Conservation (phyloP, 2,113 vertebrate species). For the Macaca fascicularis region DNA sequence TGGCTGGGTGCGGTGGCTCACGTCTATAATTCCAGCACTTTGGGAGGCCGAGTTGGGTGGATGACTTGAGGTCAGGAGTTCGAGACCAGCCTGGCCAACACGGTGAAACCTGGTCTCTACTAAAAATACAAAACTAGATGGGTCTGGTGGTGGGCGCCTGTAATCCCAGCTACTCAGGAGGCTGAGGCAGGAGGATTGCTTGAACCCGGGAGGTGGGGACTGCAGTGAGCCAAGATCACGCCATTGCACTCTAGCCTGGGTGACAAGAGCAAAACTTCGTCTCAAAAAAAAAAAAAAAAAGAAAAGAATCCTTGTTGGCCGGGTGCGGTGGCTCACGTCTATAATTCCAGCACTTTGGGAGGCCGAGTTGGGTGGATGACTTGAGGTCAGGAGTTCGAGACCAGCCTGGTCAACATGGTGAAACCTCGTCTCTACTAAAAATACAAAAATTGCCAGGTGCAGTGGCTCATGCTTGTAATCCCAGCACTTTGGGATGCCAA, state of each 20-base stretch:
- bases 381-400: no score
- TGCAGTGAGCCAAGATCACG: no score
- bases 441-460: no score
- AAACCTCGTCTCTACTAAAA: no score
- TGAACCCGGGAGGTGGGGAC: accelerated
- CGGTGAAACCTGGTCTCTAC: not conserved
- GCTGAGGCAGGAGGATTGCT: no score
- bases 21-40: not conserved
- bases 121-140: not conserved
- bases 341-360: not conserved
- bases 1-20: not conserved
- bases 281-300: no score
- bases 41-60: not conserved
- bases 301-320: not conserved
- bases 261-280: no score
- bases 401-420: no score
- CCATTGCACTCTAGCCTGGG: no score
- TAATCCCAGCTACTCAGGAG: no score
- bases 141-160: accelerated
- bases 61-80: not conserved
- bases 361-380: not conserved
- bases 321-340: not conserved
- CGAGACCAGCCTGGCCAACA: not conserved
- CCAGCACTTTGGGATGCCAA: no score
- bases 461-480: no score